Evolutionary conservation across 2,888 invertebrate species (phyloP).

Genomic region (Gryllus longicercus): DNA sequence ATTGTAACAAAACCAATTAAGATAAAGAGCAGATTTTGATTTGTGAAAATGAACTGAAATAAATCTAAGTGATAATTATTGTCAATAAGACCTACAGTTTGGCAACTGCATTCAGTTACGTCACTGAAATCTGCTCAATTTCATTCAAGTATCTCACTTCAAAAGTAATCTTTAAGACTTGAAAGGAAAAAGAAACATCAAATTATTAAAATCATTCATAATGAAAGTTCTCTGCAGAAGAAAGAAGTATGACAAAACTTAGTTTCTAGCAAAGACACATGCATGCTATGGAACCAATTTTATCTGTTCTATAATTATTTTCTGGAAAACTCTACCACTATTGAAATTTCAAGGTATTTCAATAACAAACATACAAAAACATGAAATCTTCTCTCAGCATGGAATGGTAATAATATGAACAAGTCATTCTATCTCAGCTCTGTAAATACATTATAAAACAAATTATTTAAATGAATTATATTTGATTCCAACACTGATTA

Average conservation of each 20-base stretch:
- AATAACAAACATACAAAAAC: background rate
- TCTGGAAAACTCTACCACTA: background rate
- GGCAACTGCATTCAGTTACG: background rate
- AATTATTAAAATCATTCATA: background rate
- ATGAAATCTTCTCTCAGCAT: background rate
- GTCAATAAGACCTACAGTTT: background rate
- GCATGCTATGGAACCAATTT: background rate
- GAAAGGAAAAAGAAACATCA: background rate
- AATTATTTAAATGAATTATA: too few relatives aligned
- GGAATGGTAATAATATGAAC: background rate
- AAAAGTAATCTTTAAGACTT: background rate
- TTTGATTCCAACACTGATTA: too few relatives aligned
- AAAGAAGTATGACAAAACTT: background rate
- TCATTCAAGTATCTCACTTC: background rate
- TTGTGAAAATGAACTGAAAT: background rate
- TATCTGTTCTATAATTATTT: background rate
- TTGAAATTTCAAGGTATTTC: background rate
- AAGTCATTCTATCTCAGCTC: too few relatives aligned
- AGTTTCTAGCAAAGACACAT: conserved; percentile 9
- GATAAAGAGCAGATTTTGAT: background rate
- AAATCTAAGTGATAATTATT: background rate
- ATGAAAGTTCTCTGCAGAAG: background rate
- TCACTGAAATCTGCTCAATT: too few relatives aligned
- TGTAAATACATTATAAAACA: too few relatives aligned
- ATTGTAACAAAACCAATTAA: background rate